Evolutionary conservation across 2,797 vertebrate genomes (phyloP).

Genomic region (Monodelphis domestica): DNA sequence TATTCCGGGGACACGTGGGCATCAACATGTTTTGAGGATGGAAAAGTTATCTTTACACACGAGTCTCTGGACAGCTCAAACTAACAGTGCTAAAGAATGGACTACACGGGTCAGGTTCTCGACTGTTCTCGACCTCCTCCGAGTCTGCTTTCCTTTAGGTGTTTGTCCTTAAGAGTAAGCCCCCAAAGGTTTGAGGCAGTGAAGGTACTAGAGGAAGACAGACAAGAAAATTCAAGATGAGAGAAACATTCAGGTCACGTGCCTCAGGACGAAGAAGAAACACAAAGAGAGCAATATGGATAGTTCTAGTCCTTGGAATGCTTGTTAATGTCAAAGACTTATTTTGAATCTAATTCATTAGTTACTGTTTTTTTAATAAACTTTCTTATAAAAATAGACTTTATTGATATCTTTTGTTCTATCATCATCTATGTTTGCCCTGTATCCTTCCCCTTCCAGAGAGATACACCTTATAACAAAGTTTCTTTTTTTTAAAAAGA

Average conservation of each 20-base stretch:
- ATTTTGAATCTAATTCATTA: not conserved
- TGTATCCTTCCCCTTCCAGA: too few relatives aligned
- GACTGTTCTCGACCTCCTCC: not conserved
- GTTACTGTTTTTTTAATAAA: not conserved
- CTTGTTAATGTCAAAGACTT: not conserved
- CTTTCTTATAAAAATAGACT: not conserved
- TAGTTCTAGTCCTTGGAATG: not conserved
- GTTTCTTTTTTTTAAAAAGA: not conserved
- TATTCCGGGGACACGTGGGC: too few relatives aligned
- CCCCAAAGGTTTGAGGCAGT: not conserved
- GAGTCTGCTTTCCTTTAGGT: not conserved
- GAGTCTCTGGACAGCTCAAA: not conserved
- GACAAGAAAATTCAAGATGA: not conserved
- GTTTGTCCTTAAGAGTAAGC: not conserved
- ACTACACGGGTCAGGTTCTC: not conserved
- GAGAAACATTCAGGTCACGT: not conserved
- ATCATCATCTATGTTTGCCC: too few relatives aligned
- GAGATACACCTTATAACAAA: too few relatives aligned
- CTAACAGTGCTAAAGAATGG: not conserved
- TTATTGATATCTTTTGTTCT: not conserved
- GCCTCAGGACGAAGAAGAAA: not conserved
- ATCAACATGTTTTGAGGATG: not conserved
- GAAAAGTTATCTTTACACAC: not conserved
- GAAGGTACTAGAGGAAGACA: not conserved
- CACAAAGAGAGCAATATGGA: not conserved